Evolutionary conservation across 2,113 vertebrate genomes (phyloP).

Genomic region (Apodemus sylvaticus): DNA sequence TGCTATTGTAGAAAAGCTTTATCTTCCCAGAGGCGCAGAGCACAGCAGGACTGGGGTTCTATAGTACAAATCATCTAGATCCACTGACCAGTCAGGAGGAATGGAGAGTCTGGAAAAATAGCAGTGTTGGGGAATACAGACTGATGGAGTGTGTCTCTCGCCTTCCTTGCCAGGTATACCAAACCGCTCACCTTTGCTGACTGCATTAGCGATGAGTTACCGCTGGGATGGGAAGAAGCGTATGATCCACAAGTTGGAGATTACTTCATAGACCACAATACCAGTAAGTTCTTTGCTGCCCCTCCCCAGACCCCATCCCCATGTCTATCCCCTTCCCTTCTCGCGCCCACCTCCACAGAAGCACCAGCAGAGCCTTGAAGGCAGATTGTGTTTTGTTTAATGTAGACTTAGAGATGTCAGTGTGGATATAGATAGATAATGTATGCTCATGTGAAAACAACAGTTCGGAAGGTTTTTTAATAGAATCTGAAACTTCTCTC

Average conservation of each 20-base stretch:
- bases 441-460: constrained; percentile 47
- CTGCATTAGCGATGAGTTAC: constrained; percentile 98
- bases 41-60: neutral
- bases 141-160: constrained; percentile 58
- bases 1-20: accelerated
- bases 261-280: constrained; percentile 99
- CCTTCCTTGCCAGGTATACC: constrained; percentile 91
- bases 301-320: neutral
- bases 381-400: constrained; percentile 59
- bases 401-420: constrained; percentile 11
- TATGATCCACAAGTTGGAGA: constrained; percentile 94
- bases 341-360: neutral
- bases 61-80: neutral
- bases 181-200: constrained; percentile 98
- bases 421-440: constrained; percentile 48
- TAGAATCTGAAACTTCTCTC: constrained; percentile 37
- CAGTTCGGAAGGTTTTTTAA: constrained; percentile 25
- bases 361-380: neutral
- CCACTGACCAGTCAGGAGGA: neutral
- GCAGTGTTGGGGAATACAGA: neutral
- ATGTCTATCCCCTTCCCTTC: neutral
- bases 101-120: neutral
- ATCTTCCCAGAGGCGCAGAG: accelerated
- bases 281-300: constrained; percentile 89
- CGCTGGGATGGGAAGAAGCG: constrained; percentile 97